Base-by-base conservation (phyloP, 2,888 invertebrate genomes). In the Cephalotes varians region DNA sequence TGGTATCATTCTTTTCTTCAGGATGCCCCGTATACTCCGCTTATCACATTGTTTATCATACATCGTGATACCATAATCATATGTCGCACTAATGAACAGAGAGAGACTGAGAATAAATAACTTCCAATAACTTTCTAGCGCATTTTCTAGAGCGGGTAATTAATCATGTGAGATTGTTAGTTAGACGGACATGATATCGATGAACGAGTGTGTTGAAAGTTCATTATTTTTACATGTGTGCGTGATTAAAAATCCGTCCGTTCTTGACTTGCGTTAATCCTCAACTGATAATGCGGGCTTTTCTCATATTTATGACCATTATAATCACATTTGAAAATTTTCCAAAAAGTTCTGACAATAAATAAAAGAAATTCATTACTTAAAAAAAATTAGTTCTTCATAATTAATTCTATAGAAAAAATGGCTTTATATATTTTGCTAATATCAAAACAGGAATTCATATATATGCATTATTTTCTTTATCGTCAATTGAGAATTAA, bases 1-100 rank as follows among this genome's bases (percentile, higher is more conserved):
- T 40, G 1, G 18, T 25, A 2, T 71, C 2, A 7, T 7, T 72
- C 60, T 21, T 47, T 25, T 74, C 21, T 60, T 3, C 1, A 6
- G 73, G 34, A 73, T 40, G 34, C 12, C 21, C 37, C 37, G 31
- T 31, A 31, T 12, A 72, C 12, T 40, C 58, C 60, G 37, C 67
- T 72, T 81, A 84, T 84, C 76, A 73, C 44, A 81, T 84, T 81
- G 25, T 81, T 74, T 25, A 25, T 62, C 60, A 34, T 71, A 51
- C 56, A 69, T 65, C 18, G 2, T 58, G 40, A 56, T 28, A 21
- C 9, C 40, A 44, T 10, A 15, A 54, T 56, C 28, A 28, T 44
- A 60, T 37, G 25, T 71, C 21, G 37, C 21, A 34, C 15, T 40
- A 47, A 44, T 56, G 15, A 58, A 60, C 21, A 4, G n/a, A n/a